phyloP scores from a whole-genome alignment of 2,113 vertebrate species.

The Mus musculus region DNA sequence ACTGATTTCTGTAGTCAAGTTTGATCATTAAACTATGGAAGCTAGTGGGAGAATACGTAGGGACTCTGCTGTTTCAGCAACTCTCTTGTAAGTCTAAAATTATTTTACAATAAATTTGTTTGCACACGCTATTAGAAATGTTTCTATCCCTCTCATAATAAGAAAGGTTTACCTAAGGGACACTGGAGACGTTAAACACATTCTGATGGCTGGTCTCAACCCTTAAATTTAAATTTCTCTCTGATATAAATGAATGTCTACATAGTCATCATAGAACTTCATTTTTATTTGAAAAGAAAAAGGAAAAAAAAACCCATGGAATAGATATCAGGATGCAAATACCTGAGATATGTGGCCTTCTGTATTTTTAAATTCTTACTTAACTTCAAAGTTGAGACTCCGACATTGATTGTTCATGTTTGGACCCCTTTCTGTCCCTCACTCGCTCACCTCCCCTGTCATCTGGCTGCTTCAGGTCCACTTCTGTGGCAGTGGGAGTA shows the following conservation, averaged over 20 bases:
- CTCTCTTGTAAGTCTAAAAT: background rate
- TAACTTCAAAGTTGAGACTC: background rate
- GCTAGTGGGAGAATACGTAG: no score
- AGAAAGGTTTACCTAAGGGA: background rate
- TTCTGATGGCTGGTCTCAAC: background rate
- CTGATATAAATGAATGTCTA: background rate
- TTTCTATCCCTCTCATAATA: background rate
- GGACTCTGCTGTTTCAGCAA: background rate
- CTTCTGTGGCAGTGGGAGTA: background rate
- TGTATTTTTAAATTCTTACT: background rate
- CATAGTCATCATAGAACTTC: background rate
- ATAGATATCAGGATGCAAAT: background rate
- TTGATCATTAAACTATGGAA: background rate
- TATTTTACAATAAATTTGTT: background rate
- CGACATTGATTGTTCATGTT: background rate
- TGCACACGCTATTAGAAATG: background rate
- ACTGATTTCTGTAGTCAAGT: background rate
- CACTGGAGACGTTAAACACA: background rate
- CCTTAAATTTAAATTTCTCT: constrained; percentile 43
- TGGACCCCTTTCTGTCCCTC: background rate
- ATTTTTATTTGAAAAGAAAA: constrained; percentile 52
- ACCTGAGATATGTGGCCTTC: background rate
- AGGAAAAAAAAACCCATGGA: background rate
- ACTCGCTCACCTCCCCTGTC: rapidly evolving
- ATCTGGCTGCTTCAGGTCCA: background rate